phyloP scores from a whole-genome alignment of 2,797 vertebrate genomes.

The Aulostomus chinensis region DNA sequence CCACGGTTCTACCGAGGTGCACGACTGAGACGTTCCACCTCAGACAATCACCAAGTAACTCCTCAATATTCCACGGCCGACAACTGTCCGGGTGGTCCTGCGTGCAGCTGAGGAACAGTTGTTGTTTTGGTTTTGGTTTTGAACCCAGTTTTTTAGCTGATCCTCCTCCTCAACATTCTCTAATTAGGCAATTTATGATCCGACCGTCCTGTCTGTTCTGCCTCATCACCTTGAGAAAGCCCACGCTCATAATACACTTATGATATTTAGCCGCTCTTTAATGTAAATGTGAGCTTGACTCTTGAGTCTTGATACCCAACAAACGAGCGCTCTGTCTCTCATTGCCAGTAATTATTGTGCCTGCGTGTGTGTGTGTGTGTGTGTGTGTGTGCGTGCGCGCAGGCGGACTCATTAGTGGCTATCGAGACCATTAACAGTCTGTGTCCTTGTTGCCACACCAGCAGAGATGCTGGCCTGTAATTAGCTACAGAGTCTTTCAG shows the following conservation, averaged over 20 bases:
- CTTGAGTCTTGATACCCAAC: conserved; percentile 27
- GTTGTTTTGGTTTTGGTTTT: no score
- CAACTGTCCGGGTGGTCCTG: no score
- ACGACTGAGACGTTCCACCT: no score
- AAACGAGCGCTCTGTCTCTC: conserved; percentile 49
- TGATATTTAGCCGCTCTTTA: conserved; percentile 47
- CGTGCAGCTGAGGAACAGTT: no score
- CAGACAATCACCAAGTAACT: no score
- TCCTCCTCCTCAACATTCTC: not conserved
- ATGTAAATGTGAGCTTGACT: conserved; percentile 42
- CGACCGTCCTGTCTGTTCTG: conserved; percentile 36
- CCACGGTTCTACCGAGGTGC: no score
- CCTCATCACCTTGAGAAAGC: conserved; percentile 25
- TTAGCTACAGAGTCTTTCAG: conserved; percentile 47
- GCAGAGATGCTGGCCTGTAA: conserved; percentile 45
- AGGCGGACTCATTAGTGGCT: conserved; percentile 60
- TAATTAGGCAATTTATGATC: conserved; percentile 22
- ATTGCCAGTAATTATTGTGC: conserved; percentile 44
- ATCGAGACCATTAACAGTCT: conserved; percentile 59
- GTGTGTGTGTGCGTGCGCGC: conserved; percentile 18
- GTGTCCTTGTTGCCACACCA: conserved; percentile 42
- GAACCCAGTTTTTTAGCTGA: no score
- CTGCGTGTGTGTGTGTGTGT: not conserved
- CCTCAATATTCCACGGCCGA: no score
- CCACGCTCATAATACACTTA: conserved; percentile 11